Conservation (phyloP, 2,888 invertebrate genomes). For the Drosophila mimetica region DNA sequence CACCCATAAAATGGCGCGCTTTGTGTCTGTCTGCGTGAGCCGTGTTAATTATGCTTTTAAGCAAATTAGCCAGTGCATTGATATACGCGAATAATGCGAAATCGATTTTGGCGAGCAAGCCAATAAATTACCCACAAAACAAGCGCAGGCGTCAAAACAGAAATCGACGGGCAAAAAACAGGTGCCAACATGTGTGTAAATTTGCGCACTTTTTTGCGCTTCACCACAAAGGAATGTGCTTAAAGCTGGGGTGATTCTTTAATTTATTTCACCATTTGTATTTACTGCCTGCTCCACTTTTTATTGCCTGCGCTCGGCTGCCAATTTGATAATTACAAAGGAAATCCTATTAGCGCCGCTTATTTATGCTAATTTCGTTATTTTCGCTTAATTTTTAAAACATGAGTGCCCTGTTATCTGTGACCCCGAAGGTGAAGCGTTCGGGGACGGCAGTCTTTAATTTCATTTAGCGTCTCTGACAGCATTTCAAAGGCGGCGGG, state of each 20-base stretch:
- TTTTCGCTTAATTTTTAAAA: constrained; percentile 67
- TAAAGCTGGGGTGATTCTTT: constrained; percentile 26
- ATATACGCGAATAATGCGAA: constrained; percentile 58
- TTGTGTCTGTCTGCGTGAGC: constrained; percentile 7
- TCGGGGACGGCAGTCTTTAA: constrained; percentile 56
- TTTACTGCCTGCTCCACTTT: constrained; percentile 17
- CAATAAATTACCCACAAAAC: constrained; percentile 62
- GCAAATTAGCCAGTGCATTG: constrained; percentile 75
- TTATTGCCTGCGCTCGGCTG: constrained; percentile 3
- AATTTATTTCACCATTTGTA: constrained; percentile 46
- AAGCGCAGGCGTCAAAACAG: constrained; percentile 50
- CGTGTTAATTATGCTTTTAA: constrained; percentile 78
- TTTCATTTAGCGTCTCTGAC: constrained; percentile 61
- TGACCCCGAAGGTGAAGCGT: constrained; percentile 6
- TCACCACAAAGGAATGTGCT: constrained; percentile 13
- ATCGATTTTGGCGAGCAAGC: constrained; percentile 61
- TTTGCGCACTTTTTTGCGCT: constrained; percentile 5
- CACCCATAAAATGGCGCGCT: constrained; percentile 53
- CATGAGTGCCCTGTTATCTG: constrained; percentile 69
- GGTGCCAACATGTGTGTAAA: constrained; percentile 39
- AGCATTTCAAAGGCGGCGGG: constrained; percentile 33
- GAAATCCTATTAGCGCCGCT: constrained; percentile 73
- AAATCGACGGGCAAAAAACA: constrained; percentile 19
- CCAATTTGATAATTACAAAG: constrained; percentile 76
- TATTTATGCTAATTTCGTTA: constrained; percentile 76